phyloP scores from a whole-genome alignment of 1,140 invertebrate genomes.

The Meloidogyne hapla region DNA sequence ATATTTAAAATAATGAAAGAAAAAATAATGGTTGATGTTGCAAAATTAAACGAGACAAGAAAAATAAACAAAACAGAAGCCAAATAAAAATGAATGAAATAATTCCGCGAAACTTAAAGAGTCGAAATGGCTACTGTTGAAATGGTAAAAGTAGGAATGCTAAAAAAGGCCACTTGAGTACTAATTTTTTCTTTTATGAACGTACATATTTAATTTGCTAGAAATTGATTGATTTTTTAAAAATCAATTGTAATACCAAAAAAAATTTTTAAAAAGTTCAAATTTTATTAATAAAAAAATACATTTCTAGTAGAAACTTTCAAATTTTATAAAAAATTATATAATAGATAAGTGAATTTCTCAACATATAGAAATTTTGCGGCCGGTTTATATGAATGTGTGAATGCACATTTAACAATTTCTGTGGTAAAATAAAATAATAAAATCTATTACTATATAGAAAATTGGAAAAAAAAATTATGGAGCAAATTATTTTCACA shows the following conservation, averaged over 20 bases:
- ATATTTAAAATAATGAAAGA: neutral
- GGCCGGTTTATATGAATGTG: constrained; percentile 1
- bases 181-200: too few relatives aligned
- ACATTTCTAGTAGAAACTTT: neutral
- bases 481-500: neutral
- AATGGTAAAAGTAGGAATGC: too few relatives aligned
- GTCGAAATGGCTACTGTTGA: too few relatives aligned
- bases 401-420: neutral
- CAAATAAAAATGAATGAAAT: too few relatives aligned
- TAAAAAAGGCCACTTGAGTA: too few relatives aligned
- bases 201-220: too few relatives aligned
- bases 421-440: neutral
- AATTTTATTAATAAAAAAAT: neutral
- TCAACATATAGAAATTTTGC: neutral
- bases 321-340: neutral
- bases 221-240: too few relatives aligned
- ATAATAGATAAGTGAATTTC: neutral
- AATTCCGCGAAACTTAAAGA: too few relatives aligned
- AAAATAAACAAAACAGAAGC: too few relatives aligned
- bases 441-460: neutral
- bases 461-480: neutral
- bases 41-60: too few relatives aligned
- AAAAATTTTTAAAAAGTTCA: neutral
- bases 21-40: too few relatives aligned
- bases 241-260: too few relatives aligned